Conservation (phyloP, 2,113 vertebrate species). For the Scatophagus argus region DNA sequence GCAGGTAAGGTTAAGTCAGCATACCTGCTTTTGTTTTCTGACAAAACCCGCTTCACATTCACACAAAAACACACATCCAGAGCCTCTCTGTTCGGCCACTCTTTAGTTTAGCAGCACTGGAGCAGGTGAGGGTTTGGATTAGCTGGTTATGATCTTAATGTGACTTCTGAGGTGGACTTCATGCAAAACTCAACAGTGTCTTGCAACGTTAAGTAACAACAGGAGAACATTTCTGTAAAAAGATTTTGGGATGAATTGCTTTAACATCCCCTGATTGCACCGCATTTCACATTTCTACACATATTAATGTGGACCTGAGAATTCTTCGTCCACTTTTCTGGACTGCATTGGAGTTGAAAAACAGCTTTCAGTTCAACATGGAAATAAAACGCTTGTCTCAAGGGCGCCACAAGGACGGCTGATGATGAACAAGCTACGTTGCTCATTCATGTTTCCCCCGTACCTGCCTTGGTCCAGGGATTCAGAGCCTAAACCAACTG, state of each 20-base stretch:
- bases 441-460: not conserved
- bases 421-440: not conserved
- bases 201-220: not conserved
- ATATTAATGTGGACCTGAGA: not conserved
- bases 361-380: not conserved
- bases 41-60: slow-evolving; percentile 13
- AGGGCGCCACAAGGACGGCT: slow-evolving; percentile 9
- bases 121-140: slow-evolving; percentile 7
- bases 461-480: slow-evolving; percentile 12
- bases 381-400: slow-evolving; percentile 21
- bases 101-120: slow-evolving; percentile 10
- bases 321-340: not conserved
- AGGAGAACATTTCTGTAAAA: not conserved
- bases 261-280: not conserved
- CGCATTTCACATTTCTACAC: not conserved
- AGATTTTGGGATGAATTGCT: not conserved
- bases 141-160: not conserved
- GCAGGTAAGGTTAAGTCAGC: slow-evolving; percentile 1
- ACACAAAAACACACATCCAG: slow-evolving; percentile 3
- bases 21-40: not conserved
- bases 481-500: slow-evolving; percentile 40
- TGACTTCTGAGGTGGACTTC: slow-evolving; percentile 12
- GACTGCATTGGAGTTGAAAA: not conserved
- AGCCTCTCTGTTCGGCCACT: not conserved
- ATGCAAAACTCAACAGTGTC: not conserved